These are phyloP conservation scores for Pomacea maculata DNA, from an alignment of 1,140 invertebrate species.

Conservation along the genomic window DNA sequence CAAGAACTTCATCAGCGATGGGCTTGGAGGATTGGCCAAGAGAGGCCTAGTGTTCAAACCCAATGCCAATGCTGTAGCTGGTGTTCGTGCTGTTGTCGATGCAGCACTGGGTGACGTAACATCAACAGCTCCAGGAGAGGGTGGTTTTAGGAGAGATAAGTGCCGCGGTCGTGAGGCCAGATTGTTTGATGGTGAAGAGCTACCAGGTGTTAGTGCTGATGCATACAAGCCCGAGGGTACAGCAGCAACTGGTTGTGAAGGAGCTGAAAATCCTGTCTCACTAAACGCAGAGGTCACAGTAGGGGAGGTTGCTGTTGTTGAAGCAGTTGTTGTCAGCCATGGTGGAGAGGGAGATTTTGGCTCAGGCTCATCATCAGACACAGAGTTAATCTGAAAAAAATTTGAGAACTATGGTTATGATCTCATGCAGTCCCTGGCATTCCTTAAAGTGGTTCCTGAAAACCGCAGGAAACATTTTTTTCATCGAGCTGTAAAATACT, in stretches of 20 bases:
- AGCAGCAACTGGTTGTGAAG: neutral
- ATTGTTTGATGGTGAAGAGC: neutral
- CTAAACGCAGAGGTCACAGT: neutral
- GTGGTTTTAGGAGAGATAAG: slow-evolving; percentile 21
- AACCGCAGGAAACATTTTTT: too few species aligned
- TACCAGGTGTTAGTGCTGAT: neutral
- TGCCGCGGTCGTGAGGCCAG: slow-evolving; percentile 19
- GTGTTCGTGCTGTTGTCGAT: neutral
- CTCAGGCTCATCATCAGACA: slow-evolving; percentile 16
- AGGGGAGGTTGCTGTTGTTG: neutral
- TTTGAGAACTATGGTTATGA: too few species aligned
- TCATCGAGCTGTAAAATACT: too few species aligned
- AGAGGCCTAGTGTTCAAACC: too few species aligned
- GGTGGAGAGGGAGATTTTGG: neutral
- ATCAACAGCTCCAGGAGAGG: neutral
- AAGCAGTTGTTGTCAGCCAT: neutral
- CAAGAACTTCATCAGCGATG: slow-evolving; percentile 35
- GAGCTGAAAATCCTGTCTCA: too few species aligned
- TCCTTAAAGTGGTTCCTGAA: too few species aligned
- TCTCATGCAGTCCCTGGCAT: too few species aligned
- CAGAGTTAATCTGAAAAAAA: slow-evolving; percentile 13
- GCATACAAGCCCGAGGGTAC: neutral
- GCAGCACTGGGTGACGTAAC: neutral
- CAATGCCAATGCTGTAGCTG: neutral
- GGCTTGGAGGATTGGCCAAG: slow-evolving; percentile 29